Percentiles rank a stretch among this genome's conserved stretches.
Conservation (phyloP, 2,113 vertebrate species). For the Uropsilus gracilis region DNA sequence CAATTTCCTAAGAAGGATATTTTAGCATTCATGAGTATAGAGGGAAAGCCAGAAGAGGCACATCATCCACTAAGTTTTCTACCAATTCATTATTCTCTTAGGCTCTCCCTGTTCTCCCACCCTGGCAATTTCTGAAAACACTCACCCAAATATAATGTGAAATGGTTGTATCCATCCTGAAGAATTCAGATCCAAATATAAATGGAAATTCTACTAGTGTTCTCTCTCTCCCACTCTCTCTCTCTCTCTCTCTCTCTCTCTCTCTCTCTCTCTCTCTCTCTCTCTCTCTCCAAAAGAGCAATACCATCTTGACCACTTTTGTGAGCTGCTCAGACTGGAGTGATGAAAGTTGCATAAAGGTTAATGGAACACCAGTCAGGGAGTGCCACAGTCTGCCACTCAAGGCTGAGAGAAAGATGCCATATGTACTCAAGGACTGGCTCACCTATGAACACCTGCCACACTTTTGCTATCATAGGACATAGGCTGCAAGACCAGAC, state of each 20-base stretch:
- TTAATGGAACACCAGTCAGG: constrained; percentile 12
- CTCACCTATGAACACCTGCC: not conserved
- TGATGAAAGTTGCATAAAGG: not conserved
- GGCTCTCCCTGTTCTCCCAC: not conserved
- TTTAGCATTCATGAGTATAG: not conserved
- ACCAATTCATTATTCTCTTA: not conserved
- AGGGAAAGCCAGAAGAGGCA: not conserved
- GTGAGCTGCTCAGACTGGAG: not conserved
- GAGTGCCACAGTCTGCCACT: not conserved
- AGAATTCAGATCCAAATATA: not conserved
- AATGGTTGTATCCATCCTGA: not conserved
- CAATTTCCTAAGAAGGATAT: not conserved
- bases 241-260: too few species aligned
- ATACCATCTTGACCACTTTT: not conserved
- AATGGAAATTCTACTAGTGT: not conserved
- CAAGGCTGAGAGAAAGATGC: not conserved
- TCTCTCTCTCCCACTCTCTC: too few species aligned
- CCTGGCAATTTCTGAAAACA: not conserved
- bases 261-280: too few species aligned
- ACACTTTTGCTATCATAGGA: constrained; percentile 12
- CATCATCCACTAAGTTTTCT: not conserved
- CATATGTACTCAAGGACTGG: not conserved
- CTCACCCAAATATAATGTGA: not conserved
- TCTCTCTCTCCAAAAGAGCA: not conserved
- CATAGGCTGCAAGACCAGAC: not conserved